These are phyloP conservation scores for Fistularia tabacaria DNA, from an alignment of 2,797 vertebrate genomes.

Conservation along the genomic window DNA sequence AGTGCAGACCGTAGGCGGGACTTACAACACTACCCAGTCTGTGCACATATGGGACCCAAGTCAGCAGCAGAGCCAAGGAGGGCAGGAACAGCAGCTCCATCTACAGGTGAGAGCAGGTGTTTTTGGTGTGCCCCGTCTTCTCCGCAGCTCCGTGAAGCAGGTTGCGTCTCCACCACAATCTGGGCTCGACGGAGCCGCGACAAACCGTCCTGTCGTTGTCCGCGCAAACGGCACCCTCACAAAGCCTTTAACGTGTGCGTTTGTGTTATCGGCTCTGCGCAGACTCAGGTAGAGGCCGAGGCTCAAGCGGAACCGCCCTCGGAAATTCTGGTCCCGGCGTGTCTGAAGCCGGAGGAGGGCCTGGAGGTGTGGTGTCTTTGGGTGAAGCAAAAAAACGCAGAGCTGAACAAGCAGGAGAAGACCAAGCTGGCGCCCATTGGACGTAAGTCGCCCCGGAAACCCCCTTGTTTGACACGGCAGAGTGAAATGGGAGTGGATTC, in stretches of 20 bases:
- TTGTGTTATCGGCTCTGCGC: not conserved
- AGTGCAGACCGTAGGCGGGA: slow-evolving; percentile 94
- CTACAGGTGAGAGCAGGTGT: slow-evolving; percentile 77
- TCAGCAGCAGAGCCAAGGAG: slow-evolving; percentile 82
- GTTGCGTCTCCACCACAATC: too few relatives aligned
- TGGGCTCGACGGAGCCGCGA: too few relatives aligned
- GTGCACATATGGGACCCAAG: slow-evolving; percentile 99
- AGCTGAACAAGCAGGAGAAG: slow-evolving; percentile 90
- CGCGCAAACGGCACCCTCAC: too few relatives aligned
- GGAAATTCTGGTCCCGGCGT: slow-evolving; percentile 89
- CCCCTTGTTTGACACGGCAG: too few relatives aligned
- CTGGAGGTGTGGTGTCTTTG: slow-evolving; percentile 96
- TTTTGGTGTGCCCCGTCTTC: not conserved
- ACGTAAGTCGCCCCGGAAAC: slow-evolving; percentile 76
- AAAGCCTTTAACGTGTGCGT: too few relatives aligned
- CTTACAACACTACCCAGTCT: slow-evolving; percentile 92
- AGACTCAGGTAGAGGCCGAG: slow-evolving; percentile 82
- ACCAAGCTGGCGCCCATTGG: slow-evolving; percentile 95
- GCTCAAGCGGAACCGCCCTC: slow-evolving; percentile 80
- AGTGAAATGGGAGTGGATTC: too few relatives aligned
- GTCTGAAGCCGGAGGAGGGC: slow-evolving; percentile 96
- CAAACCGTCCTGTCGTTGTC: too few relatives aligned
- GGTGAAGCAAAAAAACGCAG: slow-evolving; percentile 95
- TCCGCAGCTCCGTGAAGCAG: too few relatives aligned
- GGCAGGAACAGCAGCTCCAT: slow-evolving; percentile 80